These are phyloP conservation scores for Plebejus melissa DNA, from an alignment of 2,888 invertebrate species.

Conservation along the genomic window DNA sequence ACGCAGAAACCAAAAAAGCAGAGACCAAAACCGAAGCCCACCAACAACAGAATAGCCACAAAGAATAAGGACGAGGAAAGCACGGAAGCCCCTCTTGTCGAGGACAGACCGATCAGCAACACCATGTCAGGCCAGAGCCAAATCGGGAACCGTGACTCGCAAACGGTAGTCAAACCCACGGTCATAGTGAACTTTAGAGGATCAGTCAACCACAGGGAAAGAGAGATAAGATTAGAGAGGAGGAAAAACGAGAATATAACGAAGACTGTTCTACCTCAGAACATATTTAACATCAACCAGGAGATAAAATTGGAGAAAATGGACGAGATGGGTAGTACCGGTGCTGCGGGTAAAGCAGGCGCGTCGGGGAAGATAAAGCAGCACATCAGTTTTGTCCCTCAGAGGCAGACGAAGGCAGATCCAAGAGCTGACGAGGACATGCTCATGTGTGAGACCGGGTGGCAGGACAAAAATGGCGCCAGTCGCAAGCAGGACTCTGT, in stretches of 20 bases:
- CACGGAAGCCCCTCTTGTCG: constrained; percentile 35
- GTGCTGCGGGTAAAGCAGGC: constrained; percentile 36
- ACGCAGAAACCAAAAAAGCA: constrained; percentile 54
- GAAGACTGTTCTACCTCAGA: constrained; percentile 47
- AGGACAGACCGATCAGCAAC: constrained; percentile 50
- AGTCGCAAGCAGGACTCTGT: constrained; percentile 50
- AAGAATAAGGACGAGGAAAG: constrained; percentile 42
- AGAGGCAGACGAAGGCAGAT: constrained; percentile 36
- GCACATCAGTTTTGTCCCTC: constrained; percentile 44
- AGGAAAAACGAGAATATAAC: constrained; percentile 47
- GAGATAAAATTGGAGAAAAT: constrained; percentile 61
- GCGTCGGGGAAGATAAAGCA: constrained; percentile 46
- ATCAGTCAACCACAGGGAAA: constrained; percentile 60
- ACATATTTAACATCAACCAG: constrained; percentile 70
- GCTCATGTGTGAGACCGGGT: constrained; percentile 59
- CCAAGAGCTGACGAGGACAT: constrained; percentile 53
- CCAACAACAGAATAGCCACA: constrained; percentile 44
- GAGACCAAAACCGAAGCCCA: constrained; percentile 41
- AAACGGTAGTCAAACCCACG: constrained; percentile 70
- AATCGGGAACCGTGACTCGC: constrained; percentile 68
- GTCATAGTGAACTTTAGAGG: constrained; percentile 71
- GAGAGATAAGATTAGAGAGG: constrained; percentile 59
- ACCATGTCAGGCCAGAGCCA: constrained; percentile 69
- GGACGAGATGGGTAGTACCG: constrained; percentile 35
- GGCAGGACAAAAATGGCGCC: constrained; percentile 44